A percentile compares a stretch with the other conserved stretches of the same genome.
Evolutionary conservation across 2,113 vertebrate genomes (phyloP).

Genomic region (Labeo catla): DNA sequence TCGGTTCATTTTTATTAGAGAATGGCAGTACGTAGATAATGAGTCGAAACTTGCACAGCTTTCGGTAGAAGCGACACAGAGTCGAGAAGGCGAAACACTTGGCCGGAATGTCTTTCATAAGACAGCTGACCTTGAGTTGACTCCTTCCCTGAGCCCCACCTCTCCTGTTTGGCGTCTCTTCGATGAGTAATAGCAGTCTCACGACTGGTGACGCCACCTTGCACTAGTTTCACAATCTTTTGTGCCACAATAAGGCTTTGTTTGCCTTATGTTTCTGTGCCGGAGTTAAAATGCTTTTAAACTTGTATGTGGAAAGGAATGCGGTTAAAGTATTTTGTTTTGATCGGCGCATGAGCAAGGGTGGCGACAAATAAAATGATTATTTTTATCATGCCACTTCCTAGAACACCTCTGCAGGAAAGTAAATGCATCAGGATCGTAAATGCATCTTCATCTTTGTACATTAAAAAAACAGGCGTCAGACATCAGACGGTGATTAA

Average conservation of each 20-base stretch:
- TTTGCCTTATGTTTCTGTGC: slow-evolving; percentile 46
- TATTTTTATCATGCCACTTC: not conserved
- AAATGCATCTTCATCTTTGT: not conserved
- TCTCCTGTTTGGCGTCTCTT: slow-evolving; percentile 47
- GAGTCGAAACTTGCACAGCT: slow-evolving; percentile 27
- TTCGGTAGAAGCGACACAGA: slow-evolving; percentile 40
- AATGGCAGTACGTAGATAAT: not conserved
- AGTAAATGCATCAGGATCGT: not conserved
- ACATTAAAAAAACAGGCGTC: not conserved
- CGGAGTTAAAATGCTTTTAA: slow-evolving; percentile 50
- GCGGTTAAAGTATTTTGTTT: slow-evolving; percentile 22
- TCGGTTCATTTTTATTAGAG: not conserved
- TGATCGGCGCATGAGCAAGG: not conserved
- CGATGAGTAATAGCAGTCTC: slow-evolving; percentile 57
- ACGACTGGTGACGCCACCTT: slow-evolving; percentile 51
- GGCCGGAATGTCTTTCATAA: slow-evolving; percentile 47
- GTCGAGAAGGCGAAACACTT: slow-evolving; percentile 47
- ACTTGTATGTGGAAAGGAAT: slow-evolving; percentile 37
- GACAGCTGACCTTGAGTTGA: slow-evolving; percentile 59
- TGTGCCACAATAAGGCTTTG: slow-evolving; percentile 59
- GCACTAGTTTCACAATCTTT: slow-evolving; percentile 54
- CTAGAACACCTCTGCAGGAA: not conserved
- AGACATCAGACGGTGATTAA: not conserved
- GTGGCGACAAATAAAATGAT: slow-evolving; percentile 5
- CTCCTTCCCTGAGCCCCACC: slow-evolving; percentile 49